Evolutionary conservation across 2,797 vertebrate species (phyloP).

Genomic region (Dermochelys coriacea): DNA sequence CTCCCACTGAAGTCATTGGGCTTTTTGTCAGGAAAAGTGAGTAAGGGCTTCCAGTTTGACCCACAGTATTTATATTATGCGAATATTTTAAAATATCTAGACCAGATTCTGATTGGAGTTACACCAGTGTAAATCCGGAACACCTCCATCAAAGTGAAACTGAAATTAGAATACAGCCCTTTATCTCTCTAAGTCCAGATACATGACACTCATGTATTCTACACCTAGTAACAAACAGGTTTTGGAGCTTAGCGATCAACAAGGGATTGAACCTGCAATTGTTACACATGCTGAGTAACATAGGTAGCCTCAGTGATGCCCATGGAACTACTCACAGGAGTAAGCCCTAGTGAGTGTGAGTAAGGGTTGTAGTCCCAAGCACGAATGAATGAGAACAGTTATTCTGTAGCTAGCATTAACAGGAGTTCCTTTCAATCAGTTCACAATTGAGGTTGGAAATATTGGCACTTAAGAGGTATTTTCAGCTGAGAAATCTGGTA

Average conservation of each 20-base stretch:
- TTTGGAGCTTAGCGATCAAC: neutral
- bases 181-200: neutral
- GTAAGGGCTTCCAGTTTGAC: neutral
- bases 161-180: neutral
- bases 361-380: neutral
- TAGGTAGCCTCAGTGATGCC: neutral
- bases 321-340: neutral
- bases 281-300: neutral
- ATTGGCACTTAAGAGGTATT: neutral
- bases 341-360: neutral
- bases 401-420: neutral
- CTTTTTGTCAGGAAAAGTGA: conserved; percentile 22
- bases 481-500: conserved; percentile 2
- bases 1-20: neutral
- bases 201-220: too few species aligned
- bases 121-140: neutral
- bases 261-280: neutral
- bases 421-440: neutral
- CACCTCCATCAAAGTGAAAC: neutral
- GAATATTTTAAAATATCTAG: neutral
- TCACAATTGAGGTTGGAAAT: conserved; percentile 7
- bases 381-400: neutral
- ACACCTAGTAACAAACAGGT: neutral
- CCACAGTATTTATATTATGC: neutral
- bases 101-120: neutral